A percentile compares a stretch with the other conserved stretches of the same genome.
Evolutionary conservation across 53 echinoderm and acorn worm genomes (phyloP).

Genomic region (Mesocentrotus franciscanus): DNA sequence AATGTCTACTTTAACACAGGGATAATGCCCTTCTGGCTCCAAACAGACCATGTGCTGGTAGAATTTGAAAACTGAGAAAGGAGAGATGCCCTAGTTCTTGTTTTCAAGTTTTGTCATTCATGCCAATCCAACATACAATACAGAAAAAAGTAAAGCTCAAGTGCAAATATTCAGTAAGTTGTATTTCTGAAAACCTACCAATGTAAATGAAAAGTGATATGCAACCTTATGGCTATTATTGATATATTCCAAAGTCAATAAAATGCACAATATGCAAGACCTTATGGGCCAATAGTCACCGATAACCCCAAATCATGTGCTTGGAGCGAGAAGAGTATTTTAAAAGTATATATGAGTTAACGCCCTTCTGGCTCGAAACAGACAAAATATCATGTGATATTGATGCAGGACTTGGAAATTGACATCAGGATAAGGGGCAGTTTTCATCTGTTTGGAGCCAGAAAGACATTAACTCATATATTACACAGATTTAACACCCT

Average conservation of each 20-base stretch:
- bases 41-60: too few species aligned
- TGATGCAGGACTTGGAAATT: neutral
- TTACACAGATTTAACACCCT: too few species aligned
- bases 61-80: too few species aligned
- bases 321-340: too few species aligned
- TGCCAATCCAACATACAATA: neutral
- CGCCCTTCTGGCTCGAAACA: too few species aligned
- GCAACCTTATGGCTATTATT: neutral
- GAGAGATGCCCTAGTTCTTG: neutral
- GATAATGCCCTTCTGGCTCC: too few species aligned
- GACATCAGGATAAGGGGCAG: neutral
- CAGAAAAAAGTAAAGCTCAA: neutral
- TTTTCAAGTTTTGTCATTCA: neutral
- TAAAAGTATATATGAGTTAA: too few species aligned
- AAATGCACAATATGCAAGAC: neutral
- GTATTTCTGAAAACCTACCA: neutral
- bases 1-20: too few species aligned
- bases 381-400: neutral
- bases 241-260: neutral
- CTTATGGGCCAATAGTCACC: neutral
- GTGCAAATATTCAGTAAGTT: neutral
- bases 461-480: too few species aligned
- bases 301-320: neutral
- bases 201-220: constrained; percentile 10
- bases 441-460: neutral